These are phyloP conservation scores for Montipora cactus DNA, from an alignment of 64 coral and sea anemone species.

Conservation along the genomic window DNA sequence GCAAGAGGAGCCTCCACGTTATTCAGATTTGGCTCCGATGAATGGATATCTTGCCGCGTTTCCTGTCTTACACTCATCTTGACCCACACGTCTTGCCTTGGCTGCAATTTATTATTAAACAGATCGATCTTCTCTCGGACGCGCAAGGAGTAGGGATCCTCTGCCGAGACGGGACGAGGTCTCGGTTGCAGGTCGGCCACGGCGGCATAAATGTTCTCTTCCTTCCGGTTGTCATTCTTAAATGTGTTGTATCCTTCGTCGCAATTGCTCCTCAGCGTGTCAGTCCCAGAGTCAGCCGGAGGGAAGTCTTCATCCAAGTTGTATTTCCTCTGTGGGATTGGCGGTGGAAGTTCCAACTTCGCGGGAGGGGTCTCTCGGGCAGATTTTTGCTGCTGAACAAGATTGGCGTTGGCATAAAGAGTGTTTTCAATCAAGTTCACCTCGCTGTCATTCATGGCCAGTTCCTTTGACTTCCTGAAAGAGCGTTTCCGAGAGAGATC, in stretches of 20 bases:
- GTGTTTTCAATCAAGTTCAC: slow-evolving; percentile 93
- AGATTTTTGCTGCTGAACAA: slow-evolving; percentile 56
- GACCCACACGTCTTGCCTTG: slow-evolving; percentile 79
- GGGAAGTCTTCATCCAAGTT: slow-evolving; percentile 56
- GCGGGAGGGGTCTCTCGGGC: slow-evolving; percentile 18
- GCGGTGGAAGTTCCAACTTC: slow-evolving; percentile 55
- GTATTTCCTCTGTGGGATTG: slow-evolving; percentile 66
- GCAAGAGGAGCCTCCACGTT: slow-evolving; percentile 75
- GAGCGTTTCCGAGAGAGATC: slow-evolving; percentile 76
- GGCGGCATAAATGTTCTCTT: slow-evolving; percentile 25
- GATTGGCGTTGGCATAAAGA: slow-evolving; percentile 83
- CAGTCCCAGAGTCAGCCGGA: slow-evolving; percentile 40
- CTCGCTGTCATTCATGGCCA: slow-evolving; percentile 86
- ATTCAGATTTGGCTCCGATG: slow-evolving; percentile 70
- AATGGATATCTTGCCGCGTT: neutral
- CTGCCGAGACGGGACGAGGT: neutral
- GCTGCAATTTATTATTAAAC: slow-evolving; percentile 73
- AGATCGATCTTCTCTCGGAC: slow-evolving; percentile 80
- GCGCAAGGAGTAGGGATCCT: slow-evolving; percentile 78
- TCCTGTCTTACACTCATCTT: slow-evolving; percentile 56
- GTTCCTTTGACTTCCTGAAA: slow-evolving; percentile 81
- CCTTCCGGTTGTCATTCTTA: slow-evolving; percentile 27
- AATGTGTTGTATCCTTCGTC: slow-evolving; percentile 93
- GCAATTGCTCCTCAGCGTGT: slow-evolving; percentile 73
- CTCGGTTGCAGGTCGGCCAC: slow-evolving; percentile 11